phyloP scores from a whole-genome alignment of 2,797 vertebrate genomes.

The Alauda arvensis region DNA sequence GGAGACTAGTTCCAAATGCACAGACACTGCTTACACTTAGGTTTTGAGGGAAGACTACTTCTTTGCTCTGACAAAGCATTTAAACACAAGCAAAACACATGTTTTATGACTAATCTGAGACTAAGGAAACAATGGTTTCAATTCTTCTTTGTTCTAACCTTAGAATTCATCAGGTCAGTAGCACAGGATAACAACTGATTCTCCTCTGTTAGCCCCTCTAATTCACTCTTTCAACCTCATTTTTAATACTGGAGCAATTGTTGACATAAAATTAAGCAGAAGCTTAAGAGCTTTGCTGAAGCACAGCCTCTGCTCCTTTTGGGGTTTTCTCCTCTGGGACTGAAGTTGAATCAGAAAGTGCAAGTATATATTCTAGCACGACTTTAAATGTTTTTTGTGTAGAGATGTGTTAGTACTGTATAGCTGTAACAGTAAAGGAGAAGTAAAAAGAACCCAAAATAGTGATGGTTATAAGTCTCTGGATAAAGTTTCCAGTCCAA shows the following conservation, averaged over 20 bases:
- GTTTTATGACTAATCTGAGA: conserved; percentile 15
- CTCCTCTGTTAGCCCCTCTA: neutral
- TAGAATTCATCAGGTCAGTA: neutral
- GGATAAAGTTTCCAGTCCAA: neutral
- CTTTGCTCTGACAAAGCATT: neutral
- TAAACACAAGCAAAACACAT: neutral
- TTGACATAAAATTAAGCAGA: conserved; percentile 1
- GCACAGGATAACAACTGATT: neutral
- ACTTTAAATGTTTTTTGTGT: neutral
- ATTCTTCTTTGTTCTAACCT: conserved; percentile 1
- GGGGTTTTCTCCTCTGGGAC: neutral
- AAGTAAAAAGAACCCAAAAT: neutral
- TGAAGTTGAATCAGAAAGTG: neutral
- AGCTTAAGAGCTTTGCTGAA: neutral
- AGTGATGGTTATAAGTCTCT: neutral
- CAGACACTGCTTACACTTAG: neutral
- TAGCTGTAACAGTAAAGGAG: neutral
- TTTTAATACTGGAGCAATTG: neutral
- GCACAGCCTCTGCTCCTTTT: neutral
- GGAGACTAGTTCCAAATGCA: neutral
- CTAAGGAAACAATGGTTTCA: neutral
- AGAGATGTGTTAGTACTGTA: neutral
- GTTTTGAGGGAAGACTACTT: neutral
- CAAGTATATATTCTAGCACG: neutral
- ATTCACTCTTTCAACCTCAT: neutral